These are phyloP conservation scores for Albula glossodonta DNA, from an alignment of 2,113 vertebrate species.

Conservation along the genomic window DNA sequence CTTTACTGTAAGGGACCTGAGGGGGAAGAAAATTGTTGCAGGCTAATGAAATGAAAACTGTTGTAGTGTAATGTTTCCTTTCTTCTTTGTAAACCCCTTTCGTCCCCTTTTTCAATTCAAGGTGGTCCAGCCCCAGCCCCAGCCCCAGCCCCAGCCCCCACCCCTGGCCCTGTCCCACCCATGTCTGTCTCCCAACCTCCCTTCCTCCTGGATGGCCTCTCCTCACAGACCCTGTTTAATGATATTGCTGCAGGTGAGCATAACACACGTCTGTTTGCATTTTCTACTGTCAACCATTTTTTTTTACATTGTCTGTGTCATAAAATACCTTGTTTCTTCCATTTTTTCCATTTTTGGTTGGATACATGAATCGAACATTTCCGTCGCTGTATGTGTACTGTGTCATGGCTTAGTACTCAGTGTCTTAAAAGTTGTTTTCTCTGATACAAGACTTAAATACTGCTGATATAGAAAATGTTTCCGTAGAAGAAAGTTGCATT, in stretches of 20 bases:
- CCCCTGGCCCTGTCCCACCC: conserved; percentile 62
- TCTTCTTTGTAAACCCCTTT: conserved; percentile 20
- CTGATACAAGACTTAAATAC: too few species aligned
- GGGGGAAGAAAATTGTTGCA: too few species aligned
- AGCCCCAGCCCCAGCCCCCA: conserved; percentile 75
- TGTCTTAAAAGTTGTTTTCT: neutral
- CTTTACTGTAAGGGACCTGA: too few species aligned
- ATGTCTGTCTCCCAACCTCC: conserved; percentile 80
- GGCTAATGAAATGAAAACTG: too few species aligned
- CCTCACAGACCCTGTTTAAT: conserved; percentile 89
- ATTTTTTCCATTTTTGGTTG: too few species aligned
- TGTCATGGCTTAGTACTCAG: neutral
- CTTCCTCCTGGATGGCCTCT: conserved; percentile 91
- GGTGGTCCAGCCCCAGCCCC: conserved; percentile 78
- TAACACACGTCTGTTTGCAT: neutral
- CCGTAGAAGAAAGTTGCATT: too few species aligned
- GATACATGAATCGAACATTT: too few species aligned
- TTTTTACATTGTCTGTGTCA: neutral
- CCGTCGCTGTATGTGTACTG: too few species aligned
- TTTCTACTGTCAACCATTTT: neutral
- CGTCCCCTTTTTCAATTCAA: conserved; percentile 40
- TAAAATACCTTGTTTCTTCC: too few species aligned
- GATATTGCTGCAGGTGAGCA: conserved; percentile 84
- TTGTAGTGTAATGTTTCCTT: too few species aligned
- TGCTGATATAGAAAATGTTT: too few species aligned